Conservation (phyloP, 2,888 invertebrate species). For the Heteropelma amictum region DNA sequence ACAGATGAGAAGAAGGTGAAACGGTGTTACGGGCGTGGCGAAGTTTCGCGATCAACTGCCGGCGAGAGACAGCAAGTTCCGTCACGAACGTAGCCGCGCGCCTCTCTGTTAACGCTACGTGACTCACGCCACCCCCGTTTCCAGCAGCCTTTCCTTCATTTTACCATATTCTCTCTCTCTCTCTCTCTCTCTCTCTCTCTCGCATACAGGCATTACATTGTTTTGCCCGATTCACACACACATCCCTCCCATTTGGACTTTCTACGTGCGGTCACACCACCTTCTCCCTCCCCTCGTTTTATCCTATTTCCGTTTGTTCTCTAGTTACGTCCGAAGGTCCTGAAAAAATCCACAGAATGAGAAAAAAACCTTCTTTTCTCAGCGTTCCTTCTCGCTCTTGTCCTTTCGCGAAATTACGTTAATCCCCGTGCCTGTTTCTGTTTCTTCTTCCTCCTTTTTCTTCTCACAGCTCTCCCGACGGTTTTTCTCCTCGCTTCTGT, state of each 20-base stretch:
- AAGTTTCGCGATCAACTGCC: conserved; percentile 77
- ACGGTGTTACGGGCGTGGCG: conserved; percentile 75
- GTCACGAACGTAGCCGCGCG: conserved; percentile 69
- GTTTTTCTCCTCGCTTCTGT: not conserved
- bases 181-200: conserved; percentile 10
- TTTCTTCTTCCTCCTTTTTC: not conserved
- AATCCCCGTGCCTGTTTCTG: conserved; percentile 17
- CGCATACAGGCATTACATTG: not conserved
- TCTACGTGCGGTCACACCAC: conserved; percentile 7
- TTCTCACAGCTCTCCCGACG: too few relatives aligned
- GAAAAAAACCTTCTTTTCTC: not conserved
- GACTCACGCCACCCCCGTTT: conserved; percentile 73
- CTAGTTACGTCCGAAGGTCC: not conserved
- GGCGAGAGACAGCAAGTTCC: conserved; percentile 62
- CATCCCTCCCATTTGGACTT: conserved; percentile 14
- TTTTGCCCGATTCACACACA: not conserved
- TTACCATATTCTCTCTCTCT: conserved; percentile 27
- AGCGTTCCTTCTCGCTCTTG: too few relatives aligned
- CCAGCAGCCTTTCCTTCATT: conserved; percentile 32
- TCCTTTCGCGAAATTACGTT: too few relatives aligned
- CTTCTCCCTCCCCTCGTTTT: not conserved
- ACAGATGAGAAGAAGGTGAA: conserved; percentile 17
- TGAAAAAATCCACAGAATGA: not conserved
- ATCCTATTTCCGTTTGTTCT: conserved; percentile 10
- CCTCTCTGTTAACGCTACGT: conserved; percentile 63